Percentiles rank a stretch among this genome's conserved stretches.
Conservation (phyloP, 2,888 invertebrate genomes). For the Eurytoma adleriae region DNA sequence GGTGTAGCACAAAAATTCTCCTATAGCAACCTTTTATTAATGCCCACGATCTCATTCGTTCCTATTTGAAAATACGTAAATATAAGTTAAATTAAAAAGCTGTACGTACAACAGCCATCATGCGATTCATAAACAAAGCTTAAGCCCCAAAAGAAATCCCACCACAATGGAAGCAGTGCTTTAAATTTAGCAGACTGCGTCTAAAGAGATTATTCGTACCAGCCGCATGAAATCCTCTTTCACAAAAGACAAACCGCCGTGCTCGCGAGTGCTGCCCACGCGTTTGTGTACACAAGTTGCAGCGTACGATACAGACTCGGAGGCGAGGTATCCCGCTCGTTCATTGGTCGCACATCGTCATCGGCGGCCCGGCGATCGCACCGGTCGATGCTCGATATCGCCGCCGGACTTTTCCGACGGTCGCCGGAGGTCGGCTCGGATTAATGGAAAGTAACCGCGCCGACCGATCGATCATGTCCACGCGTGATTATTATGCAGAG, state of each 20-base stretch:
- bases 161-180: no score
- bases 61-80: no score
- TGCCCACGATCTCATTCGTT: no score
- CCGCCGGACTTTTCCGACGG: background rate
- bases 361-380: background rate
- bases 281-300: background rate
- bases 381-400: background rate
- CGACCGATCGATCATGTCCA: background rate
- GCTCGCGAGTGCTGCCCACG: background rate
- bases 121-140: no score
- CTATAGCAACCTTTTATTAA: no score
- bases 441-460: background rate
- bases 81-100: no score
- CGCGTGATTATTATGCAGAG: conserved; percentile 10
- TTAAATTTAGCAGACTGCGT: no score
- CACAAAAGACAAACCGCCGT: background rate
- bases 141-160: no score
- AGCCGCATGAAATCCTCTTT: background rate
- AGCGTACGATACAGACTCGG: background rate
- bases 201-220: no score
- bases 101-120: no score
- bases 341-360: background rate
- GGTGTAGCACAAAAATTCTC: no score
- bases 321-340: no score
- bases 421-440: background rate